Evolutionary conservation across 1,140 invertebrate species (phyloP).

Genomic region (Babylonia areolata): DNA sequence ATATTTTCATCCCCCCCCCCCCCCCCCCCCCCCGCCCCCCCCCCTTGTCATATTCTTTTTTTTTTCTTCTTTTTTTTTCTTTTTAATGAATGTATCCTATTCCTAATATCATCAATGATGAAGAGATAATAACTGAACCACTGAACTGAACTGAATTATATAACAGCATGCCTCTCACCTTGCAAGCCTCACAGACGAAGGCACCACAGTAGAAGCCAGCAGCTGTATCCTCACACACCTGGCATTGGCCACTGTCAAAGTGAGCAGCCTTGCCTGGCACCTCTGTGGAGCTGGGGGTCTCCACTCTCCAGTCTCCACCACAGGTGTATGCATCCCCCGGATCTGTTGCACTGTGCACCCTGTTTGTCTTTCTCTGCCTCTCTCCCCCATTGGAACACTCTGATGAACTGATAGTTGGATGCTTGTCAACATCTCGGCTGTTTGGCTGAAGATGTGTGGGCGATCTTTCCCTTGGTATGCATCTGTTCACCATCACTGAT

Average conservation of each 20-base stretch:
- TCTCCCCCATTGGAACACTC: not conserved
- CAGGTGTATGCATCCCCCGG: too few relatives aligned
- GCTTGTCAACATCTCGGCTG: not conserved
- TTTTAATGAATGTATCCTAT: too few relatives aligned
- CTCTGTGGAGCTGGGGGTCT: not conserved
- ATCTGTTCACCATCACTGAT: too few relatives aligned
- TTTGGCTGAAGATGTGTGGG: not conserved
- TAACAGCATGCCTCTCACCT: conserved; percentile 62
- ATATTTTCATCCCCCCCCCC: too few relatives aligned
- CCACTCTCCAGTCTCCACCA: too few relatives aligned
- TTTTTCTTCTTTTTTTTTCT: too few relatives aligned
- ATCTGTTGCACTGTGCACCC: not conserved
- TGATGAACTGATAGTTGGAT: not conserved
- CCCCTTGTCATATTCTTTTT: too few relatives aligned
- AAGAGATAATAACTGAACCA: too few relatives aligned
- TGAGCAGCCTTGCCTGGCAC: not conserved
- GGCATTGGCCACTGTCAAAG: conserved; percentile 55
- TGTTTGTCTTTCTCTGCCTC: not conserved
- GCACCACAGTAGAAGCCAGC: conserved; percentile 76
- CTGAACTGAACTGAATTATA: too few relatives aligned
- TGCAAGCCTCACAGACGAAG: conserved; percentile 76
- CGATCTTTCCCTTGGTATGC: too few relatives aligned
- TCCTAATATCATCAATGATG: too few relatives aligned
- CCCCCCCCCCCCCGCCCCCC: too few relatives aligned
- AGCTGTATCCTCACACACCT: conserved; percentile 74